Evolutionary conservation across 2,113 vertebrate species (phyloP).

Genomic region (Xiphophorus maculatus): DNA sequence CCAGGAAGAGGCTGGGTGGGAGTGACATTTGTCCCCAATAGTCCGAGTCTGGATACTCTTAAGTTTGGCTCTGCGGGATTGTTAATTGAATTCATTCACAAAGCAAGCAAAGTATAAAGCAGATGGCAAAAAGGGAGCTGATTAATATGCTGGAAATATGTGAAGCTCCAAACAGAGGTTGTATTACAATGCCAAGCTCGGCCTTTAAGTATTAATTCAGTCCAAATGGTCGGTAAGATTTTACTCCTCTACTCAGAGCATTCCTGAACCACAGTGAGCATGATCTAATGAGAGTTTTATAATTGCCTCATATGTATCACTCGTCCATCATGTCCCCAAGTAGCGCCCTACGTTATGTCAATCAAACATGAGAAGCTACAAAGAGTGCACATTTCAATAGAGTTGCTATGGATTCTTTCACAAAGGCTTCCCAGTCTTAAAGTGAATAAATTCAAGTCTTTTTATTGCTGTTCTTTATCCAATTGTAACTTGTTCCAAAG

Average conservation of each 20-base stretch:
- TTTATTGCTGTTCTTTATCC: conserved; percentile 22
- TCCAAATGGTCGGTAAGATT: conserved; percentile 45
- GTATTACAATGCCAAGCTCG: conserved; percentile 51
- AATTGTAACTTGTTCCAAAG: conserved; percentile 27
- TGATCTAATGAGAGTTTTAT: conserved; percentile 73
- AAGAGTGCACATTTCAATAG: conserved; percentile 47
- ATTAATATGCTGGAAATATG: conserved; percentile 73
- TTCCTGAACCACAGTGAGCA: conserved; percentile 35
- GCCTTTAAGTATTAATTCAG: conserved; percentile 50
- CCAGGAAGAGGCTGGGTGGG: conserved; percentile 34
- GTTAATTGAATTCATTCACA: conserved; percentile 59
- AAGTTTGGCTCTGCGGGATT: conserved; percentile 42
- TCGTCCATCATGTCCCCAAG: conserved; percentile 75
- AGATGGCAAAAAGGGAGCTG: conserved; percentile 40
- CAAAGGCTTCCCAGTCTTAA: conserved; percentile 42
- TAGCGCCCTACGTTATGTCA: conserved; percentile 72
- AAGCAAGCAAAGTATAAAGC: conserved; percentile 54
- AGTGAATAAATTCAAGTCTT: conserved; percentile 38
- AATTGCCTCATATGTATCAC: conserved; percentile 84
- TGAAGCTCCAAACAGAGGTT: conserved; percentile 43
- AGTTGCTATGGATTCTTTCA: conserved; percentile 57
- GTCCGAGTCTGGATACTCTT: conserved; percentile 65
- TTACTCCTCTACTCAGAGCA: conserved; percentile 23
- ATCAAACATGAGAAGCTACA: conserved; percentile 73
- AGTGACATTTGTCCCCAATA: conserved; percentile 80